A percentile compares a stretch with the other conserved stretches of the same genome.
Conservation (phyloP, 2,797 vertebrate species). For the Heteromormyrus szaboi region DNA sequence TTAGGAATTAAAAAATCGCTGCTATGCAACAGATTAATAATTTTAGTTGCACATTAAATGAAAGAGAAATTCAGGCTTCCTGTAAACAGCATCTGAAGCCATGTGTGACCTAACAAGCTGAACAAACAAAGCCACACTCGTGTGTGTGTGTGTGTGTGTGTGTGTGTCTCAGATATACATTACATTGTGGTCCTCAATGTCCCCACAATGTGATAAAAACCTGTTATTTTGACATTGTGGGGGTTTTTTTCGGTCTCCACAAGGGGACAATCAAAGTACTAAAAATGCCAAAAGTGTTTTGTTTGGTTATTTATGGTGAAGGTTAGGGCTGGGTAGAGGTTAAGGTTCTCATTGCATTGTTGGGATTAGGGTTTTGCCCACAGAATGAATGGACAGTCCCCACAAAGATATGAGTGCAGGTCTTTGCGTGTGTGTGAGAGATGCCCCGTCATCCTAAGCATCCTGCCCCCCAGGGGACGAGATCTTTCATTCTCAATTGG, state of each 20-base stretch:
- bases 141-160: background rate
- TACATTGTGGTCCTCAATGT: background rate
- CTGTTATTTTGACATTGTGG: background rate
- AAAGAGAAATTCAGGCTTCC: background rate
- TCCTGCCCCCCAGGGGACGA: background rate
- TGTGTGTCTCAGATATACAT: background rate
- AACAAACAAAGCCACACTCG: background rate
- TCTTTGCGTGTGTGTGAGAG: background rate
- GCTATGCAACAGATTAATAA: background rate
- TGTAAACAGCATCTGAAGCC: background rate
- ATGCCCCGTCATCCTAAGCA: background rate
- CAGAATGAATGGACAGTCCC: background rate
- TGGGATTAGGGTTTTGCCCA: background rate
- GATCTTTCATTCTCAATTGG: background rate
- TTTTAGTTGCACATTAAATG: background rate
- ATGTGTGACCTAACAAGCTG: background rate
- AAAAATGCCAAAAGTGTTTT: background rate
- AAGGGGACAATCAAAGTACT: background rate
- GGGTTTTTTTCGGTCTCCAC: background rate
- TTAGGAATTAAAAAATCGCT: background rate
- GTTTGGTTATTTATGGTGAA: background rate
- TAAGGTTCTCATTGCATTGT: background rate
- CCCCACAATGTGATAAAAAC: background rate
- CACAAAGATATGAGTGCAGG: background rate
- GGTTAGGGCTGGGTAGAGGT: background rate